Evolutionary conservation across 2,888 invertebrate genomes (phyloP), one percentile per base, ranked within the genome.

Genomic region (Tetragnatha montana): DNA sequence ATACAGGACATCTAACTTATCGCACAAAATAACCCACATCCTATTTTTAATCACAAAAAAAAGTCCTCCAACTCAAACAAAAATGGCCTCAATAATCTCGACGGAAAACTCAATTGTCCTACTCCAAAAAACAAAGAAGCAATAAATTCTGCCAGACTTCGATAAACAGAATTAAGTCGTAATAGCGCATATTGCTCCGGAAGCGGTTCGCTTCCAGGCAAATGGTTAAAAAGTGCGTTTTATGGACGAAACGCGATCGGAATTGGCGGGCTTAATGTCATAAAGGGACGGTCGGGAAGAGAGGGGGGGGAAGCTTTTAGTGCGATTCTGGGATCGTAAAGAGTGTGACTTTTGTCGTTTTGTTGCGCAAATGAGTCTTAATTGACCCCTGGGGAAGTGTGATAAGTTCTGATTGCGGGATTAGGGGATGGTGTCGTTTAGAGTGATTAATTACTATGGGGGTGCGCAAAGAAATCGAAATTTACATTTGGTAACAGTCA

Each of bases 51-150:
- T 35, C 35, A 35, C 35, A 35, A 35, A 35, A 35, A 35, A 35
- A 35, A 2, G 1, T 35, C 35, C 35, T 35, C 35, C 35, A 35
- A 35, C 35, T 35, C 35, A 35, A 35, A 35, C 35, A 35, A 35
- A 35, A 35, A 35, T 4, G 35, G 35, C 35, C 35, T 35, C 35
- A 35, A 35, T 81, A 81, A 71, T 81, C 81, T 49, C 10, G 70
- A 19, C 49, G 10, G 47, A 50, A 81, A 81, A 71, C 81, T 81
- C 21, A 6, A 81, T 73, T 71, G 71, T 81, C 71, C 71, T 71
- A 12, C 22, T 6, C 1, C 60, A 17, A 60, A 60, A 60, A 60
- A 60, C 17, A 60, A 60, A 60, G 60, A 60, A 60, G 60, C 60
- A 8, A 60, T 60, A 60, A 60, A 60, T 60, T 60, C 17, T 60